Evolutionary conservation across 2,113 vertebrate species (phyloP).

Genomic region (Pagrus major): DNA sequence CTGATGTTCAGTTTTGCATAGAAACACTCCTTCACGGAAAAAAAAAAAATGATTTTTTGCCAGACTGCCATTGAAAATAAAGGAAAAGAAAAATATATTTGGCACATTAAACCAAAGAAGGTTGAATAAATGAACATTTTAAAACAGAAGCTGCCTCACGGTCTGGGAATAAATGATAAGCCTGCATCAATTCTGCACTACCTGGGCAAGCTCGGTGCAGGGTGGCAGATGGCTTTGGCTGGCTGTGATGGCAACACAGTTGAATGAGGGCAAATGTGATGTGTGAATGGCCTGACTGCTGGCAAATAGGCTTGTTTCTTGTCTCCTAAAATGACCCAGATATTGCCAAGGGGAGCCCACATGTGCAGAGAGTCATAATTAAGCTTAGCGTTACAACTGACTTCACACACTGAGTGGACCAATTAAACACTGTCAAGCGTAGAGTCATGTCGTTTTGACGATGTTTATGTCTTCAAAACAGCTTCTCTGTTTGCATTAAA

Average conservation of each 20-base stretch:
- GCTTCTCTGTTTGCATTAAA: slow-evolving; percentile 9
- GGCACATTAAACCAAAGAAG: slow-evolving; percentile 8
- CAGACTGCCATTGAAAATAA: slow-evolving; percentile 23
- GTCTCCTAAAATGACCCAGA: slow-evolving; percentile 45
- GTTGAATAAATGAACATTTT: slow-evolving; percentile 5
- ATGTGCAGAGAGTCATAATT: slow-evolving; percentile 34
- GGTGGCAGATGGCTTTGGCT: slow-evolving; percentile 55
- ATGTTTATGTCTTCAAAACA: not conserved
- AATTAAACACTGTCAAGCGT: not conserved
- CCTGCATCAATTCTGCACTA: slow-evolving; percentile 12
- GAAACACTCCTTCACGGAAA: slow-evolving; percentile 1
- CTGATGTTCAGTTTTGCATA: slow-evolving; percentile 40
- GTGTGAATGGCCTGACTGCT: slow-evolving; percentile 48
- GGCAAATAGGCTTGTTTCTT: slow-evolving; percentile 36
- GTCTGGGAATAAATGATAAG: slow-evolving; percentile 60
- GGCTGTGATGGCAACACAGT: slow-evolving; percentile 44
- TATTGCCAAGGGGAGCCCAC: slow-evolving; percentile 2
- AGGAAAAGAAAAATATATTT: slow-evolving; percentile 3
- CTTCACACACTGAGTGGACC: not conserved
- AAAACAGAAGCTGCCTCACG: slow-evolving; percentile 8
- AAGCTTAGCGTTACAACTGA: slow-evolving; percentile 8
- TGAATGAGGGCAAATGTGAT: slow-evolving; percentile 49
- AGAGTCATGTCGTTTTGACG: not conserved
- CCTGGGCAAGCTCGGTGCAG: slow-evolving; percentile 31
- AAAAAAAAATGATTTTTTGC: slow-evolving; percentile 15